Evolutionary conservation across 2,888 invertebrate species (phyloP).

Genomic region (Noctuana brunneofusca): DNA sequence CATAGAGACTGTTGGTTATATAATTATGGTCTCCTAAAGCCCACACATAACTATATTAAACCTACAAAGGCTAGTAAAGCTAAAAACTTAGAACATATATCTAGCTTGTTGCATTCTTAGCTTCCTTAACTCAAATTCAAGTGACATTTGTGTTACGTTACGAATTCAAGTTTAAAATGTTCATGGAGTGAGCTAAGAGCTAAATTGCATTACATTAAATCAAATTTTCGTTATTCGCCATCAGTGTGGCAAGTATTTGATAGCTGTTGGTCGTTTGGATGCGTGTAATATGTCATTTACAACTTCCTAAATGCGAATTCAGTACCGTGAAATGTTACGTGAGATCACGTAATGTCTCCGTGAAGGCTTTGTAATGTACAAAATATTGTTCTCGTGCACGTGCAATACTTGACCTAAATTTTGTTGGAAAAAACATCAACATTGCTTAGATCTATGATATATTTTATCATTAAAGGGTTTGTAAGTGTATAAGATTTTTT

Average conservation of each 20-base stretch:
- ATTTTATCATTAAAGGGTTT: too few relatives aligned
- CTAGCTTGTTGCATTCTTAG: too few relatives aligned
- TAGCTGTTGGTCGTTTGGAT: constrained; percentile 35
- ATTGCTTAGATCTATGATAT: not conserved
- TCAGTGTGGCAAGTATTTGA: not conserved
- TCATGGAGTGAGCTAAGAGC: too few relatives aligned
- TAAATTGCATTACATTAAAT: not conserved
- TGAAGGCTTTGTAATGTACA: constrained; percentile 46
- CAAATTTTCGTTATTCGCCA: not conserved
- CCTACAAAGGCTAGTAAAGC: too few relatives aligned
- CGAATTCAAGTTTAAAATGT: too few relatives aligned
- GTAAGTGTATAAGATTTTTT: not conserved
- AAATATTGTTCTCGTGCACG: constrained; percentile 25
- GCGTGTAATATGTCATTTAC: constrained; percentile 53
- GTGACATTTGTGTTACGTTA: too few relatives aligned
- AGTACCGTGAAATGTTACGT: constrained; percentile 53
- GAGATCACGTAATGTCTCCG: constrained; percentile 49
- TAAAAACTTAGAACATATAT: too few relatives aligned
- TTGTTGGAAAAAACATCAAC: constrained; percentile 5
- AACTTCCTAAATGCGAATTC: constrained; percentile 57
- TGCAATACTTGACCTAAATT: constrained; percentile 22
- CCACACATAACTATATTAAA: too few relatives aligned
- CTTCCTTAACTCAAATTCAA: too few relatives aligned
- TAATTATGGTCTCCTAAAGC: not conserved
- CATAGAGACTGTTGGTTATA: too few relatives aligned